Evolutionary conservation across 1,140 invertebrate species (phyloP).

Genomic region (Luehdorfia chinensis): DNA sequence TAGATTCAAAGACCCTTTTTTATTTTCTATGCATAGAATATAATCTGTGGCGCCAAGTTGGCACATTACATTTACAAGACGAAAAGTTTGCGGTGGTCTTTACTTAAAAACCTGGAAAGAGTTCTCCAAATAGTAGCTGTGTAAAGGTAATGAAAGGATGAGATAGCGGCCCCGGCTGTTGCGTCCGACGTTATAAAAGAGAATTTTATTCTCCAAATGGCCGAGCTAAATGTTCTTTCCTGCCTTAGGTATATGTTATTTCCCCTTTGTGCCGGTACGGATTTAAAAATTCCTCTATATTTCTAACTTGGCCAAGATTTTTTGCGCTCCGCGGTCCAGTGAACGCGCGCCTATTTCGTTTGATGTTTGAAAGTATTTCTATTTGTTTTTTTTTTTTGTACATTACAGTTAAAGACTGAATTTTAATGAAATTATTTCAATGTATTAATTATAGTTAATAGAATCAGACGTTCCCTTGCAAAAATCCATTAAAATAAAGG

Average conservation of each 20-base stretch:
- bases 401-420: not conserved
- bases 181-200: conserved; percentile 25
- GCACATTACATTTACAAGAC: conserved; percentile 17
- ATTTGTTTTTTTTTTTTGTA: not conserved
- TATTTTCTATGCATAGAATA: conserved; percentile 13
- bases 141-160: conserved; percentile 30
- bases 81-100: conserved; percentile 7
- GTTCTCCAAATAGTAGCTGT: conserved; percentile 12
- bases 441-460: no score
- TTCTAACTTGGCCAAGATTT: conserved; percentile 20
- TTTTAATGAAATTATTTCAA: no score
- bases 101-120: conserved; percentile 13
- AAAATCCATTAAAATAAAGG: no score
- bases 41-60: conserved; percentile 5
- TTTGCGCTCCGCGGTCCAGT: conserved; percentile 11
- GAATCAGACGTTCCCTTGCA: no score
- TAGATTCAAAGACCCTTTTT: conserved; percentile 7
- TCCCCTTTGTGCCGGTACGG: conserved; percentile 21
- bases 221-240: conserved; percentile 29
- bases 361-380: conserved; percentile 7
- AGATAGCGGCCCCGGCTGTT: conserved; percentile 23
- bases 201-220: conserved; percentile 34
- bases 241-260: conserved; percentile 19
- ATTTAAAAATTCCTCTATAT: conserved; percentile 23
- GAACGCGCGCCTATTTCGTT: conserved; percentile 8